Evolutionary conservation across 2,888 invertebrate genomes (phyloP), one percentile per base, ranked within the genome.

Genomic region (Xestia xanthographa): DNA sequence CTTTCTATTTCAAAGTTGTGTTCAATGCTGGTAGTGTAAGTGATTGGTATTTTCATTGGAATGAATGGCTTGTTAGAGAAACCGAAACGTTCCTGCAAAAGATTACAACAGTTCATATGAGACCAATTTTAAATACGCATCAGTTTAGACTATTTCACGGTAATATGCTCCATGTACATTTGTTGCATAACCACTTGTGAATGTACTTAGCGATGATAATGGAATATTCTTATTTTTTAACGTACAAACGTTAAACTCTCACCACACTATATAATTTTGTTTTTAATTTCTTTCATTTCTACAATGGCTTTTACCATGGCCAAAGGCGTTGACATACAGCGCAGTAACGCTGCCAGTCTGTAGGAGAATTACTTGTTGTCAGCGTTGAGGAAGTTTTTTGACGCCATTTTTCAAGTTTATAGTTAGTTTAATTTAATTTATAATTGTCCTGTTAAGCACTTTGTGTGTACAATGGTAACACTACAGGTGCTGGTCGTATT

Each of bases 11-110:
- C 75, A 71, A 96, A 97, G 80, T 97, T 86, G 0, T 88, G 92
- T 11, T 93, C 91, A 0, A 83, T 81, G 43, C 95, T 94, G 0
- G 95, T 95, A 0, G 97, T 94, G 87, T 93, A 97, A 0, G 97
- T 96, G 45, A 97, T 90, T 0, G 97, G 97, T 43, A 97, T 90
- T 72, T 87, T 26, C 53, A 85, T 94, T 2, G 77, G 77, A 0
- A 83, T 48, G 22, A 86, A 84, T 0, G 22, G 26, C 12, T 72
- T 69, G 5, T 14, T 34, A 3, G 71, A 63, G 22, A 88, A 88
- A 17, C 83, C 77, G 11, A 88, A 88, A 58, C 72, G 82, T 11
- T 86, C 84, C 88, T 88, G 41, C 14, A 81, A 85, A 67, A 43
- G 12, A 11, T 20, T 29, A 34, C 3, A 62, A 22, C 12, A 66